Percentiles rank a stretch among this genome's conserved stretches.
Evolutionary conservation across 2,113 vertebrate species (phyloP).

Genomic region (Kryptolebias marmoratus): DNA sequence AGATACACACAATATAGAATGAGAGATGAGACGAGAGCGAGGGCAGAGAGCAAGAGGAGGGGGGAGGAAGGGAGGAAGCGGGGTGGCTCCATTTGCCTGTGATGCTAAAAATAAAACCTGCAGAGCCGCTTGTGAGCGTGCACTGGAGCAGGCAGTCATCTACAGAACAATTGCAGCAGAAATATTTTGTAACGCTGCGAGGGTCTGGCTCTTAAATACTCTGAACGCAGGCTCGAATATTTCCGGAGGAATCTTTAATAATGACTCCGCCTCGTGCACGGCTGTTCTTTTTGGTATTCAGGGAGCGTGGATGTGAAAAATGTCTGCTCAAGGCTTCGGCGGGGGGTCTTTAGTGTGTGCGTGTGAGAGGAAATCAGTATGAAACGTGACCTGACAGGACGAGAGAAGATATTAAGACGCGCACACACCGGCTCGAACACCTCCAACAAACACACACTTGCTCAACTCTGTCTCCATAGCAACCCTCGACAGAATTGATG

Average conservation of each 20-base stretch:
- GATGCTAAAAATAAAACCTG: slow-evolving; percentile 81
- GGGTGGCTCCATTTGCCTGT: slow-evolving; percentile 60
- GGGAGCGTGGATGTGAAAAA: slow-evolving; percentile 30
- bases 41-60: slow-evolving; percentile 42
- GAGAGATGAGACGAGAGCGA: slow-evolving; percentile 59
- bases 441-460: slow-evolving; percentile 16
- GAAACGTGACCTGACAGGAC: slow-evolving; percentile 63
- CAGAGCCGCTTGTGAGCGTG: slow-evolving; percentile 67
- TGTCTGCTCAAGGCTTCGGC: slow-evolving; percentile 30
- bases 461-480: slow-evolving; percentile 76
- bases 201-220: slow-evolving; percentile 7
- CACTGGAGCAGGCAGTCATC: slow-evolving; percentile 66
- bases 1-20: slow-evolving; percentile 13
- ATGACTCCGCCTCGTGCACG: slow-evolving; percentile 3
- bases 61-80: neutral
- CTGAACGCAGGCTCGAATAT: neutral
- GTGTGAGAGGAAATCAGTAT: slow-evolving; percentile 32
- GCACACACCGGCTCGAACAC: slow-evolving; percentile 27
- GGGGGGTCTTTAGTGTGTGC: slow-evolving; percentile 23
- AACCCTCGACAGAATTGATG: slow-evolving; percentile 77
- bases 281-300: slow-evolving; percentile 36
- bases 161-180: slow-evolving; percentile 42
- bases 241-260: neutral
- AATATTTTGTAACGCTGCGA: slow-evolving; percentile 14
- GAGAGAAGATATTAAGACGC: slow-evolving; percentile 68